A percentile compares a stretch with the other conserved stretches of the same genome.
phyloP scores from a whole-genome alignment of 2,888 invertebrate genomes.

The Antheraea yamamai region DNA sequence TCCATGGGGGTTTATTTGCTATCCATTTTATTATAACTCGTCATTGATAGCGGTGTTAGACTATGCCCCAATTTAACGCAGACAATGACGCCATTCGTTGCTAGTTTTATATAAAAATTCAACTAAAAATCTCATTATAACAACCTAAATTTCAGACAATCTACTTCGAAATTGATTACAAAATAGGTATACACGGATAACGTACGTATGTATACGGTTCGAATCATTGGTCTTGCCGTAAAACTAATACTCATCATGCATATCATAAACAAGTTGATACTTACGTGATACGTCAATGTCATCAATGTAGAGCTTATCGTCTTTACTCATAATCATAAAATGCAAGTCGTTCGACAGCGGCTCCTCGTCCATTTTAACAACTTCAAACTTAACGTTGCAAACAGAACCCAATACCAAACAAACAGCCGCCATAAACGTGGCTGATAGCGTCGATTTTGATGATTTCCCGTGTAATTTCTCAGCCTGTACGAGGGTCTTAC shows the following conservation, averaged over 20 bases:
- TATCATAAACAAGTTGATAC: conserved; percentile 34
- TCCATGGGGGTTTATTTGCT: too few relatives aligned
- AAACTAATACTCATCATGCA: neutral
- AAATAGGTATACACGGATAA: too few relatives aligned
- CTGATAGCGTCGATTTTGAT: conserved; percentile 50
- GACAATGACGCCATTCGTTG: too few relatives aligned
- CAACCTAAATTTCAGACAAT: too few relatives aligned
- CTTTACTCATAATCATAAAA: conserved; percentile 65
- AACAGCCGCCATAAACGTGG: conserved; percentile 56
- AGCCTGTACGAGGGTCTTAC: conserved; percentile 51
- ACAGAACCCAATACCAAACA: conserved; percentile 61
- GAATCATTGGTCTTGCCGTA: neutral
- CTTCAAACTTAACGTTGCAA: conserved; percentile 70
- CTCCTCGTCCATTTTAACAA: conserved; percentile 58
- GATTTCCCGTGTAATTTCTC: conserved; percentile 54
- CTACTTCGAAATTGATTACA: too few relatives aligned
- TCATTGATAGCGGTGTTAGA: too few relatives aligned
- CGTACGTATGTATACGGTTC: too few relatives aligned
- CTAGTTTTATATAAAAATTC: too few relatives aligned
- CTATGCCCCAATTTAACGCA: too few relatives aligned
- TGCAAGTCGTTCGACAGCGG: conserved; percentile 66
- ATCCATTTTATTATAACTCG: too few relatives aligned
- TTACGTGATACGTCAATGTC: conserved; percentile 70
- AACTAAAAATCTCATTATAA: too few relatives aligned
- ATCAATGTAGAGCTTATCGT: conserved; percentile 68